Evolutionary conservation across 1,140 invertebrate species (phyloP), one percentile per base, ranked within the genome.

Genomic region (Papilio helenus): DNA sequence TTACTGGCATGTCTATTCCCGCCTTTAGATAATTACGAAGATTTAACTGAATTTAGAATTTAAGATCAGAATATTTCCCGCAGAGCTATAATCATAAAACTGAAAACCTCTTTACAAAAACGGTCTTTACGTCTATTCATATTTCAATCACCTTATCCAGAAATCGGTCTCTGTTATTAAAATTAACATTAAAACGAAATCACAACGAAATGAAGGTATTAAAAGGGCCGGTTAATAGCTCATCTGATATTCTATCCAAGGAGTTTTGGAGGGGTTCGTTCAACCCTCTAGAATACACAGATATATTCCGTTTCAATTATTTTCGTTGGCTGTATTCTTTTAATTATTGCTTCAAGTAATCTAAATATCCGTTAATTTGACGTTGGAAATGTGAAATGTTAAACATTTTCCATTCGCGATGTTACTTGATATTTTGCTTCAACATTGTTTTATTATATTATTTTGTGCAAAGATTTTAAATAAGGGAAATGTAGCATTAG

Each of bases 121-220:
- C 23, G 16, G 26, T 65, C 26, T 65, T 61, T 20, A 34, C 29
- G 29, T n/a, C 18, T n/a, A 72, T 20, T 44, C 39, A 23, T 44
- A 12, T 34, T 29, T 68, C 34, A 68, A 44, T 23, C 34, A 42
- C 34, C 42, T 44, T 23, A 39, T 44, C 71, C 34, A 44, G 71
- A 39, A 42, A 20, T 44, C 39, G 73, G 61, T 51, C 68, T 26
- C 58, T 80, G 44, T 72, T 78, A 78, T 81, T 26, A 71, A 81
- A 81, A 81, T 81, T 61, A 81, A 81, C n/a, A 44, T 72, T 72
- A 73, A 51, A 81, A 78, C 72, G 68, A 72, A 73, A 78, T 73
- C 76, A 68, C 77, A 51, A 73, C 76, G 80, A 61, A 72, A 71
- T 72, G 80, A 65, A 77, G 65, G 68, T 78, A 72, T 77, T 80